These are phyloP conservation scores for Montipora capitata DNA, from an alignment of 92 coral and sea anemone genomes.

Conservation along the genomic window DNA sequence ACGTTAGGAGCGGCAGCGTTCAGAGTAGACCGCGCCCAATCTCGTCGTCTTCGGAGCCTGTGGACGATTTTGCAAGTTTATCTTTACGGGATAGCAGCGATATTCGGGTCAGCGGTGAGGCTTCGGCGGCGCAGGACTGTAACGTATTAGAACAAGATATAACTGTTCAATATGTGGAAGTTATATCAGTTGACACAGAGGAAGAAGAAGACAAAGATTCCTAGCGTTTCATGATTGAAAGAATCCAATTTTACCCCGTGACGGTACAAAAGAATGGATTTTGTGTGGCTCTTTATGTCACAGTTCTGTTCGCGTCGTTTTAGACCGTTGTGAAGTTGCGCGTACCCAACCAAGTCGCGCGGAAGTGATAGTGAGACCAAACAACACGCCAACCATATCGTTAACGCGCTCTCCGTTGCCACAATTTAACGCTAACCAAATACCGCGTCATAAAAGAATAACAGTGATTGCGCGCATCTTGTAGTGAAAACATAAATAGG, in stretches of 20 bases:
- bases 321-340: slow-evolving; percentile 33
- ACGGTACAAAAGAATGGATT: slow-evolving; percentile 18
- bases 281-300: slow-evolving; percentile 21
- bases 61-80: slow-evolving; percentile 79
- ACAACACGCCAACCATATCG: neutral
- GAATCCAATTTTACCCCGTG: slow-evolving; percentile 40
- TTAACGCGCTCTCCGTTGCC: slow-evolving; percentile 11
- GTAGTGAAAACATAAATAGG: slow-evolving; percentile 32
- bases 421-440: slow-evolving; percentile 23
- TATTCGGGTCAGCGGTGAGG: slow-evolving; percentile 61
- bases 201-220: slow-evolving; percentile 88
- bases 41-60: slow-evolving; percentile 31
- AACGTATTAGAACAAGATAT: slow-evolving; percentile 65
- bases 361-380: neutral
- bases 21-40: slow-evolving; percentile 54
- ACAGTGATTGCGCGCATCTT: slow-evolving; percentile 36
- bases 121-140: slow-evolving; percentile 43
- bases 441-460: slow-evolving; percentile 14
- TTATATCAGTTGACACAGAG: slow-evolving; percentile 87
- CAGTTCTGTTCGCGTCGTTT: slow-evolving; percentile 28
- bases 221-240: slow-evolving; percentile 48
- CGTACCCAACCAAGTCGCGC: neutral
- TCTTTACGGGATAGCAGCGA: slow-evolving; percentile 54
- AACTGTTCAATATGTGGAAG: slow-evolving; percentile 87
- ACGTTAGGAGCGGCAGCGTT: slow-evolving; percentile 89